phyloP scores from a whole-genome alignment of 2,797 vertebrate genomes.

The Simalia tracyae region DNA sequence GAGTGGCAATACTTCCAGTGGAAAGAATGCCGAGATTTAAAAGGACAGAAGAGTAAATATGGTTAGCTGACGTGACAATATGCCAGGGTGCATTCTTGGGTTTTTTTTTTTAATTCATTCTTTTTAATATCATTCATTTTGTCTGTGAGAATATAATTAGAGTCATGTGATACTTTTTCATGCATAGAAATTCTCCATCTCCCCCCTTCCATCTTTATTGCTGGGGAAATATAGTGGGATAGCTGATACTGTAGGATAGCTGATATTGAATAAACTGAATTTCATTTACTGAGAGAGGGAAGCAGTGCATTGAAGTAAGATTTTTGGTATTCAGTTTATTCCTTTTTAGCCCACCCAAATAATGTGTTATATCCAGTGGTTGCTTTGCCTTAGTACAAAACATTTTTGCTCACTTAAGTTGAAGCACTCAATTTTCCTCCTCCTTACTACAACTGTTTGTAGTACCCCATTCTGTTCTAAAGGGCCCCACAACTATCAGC shows the following conservation, averaged over 20 bases:
- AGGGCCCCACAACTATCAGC: not conserved
- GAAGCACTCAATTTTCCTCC: not conserved
- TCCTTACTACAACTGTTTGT: not conserved
- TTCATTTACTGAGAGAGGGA: not conserved
- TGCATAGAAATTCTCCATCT: not conserved
- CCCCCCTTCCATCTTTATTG: not conserved
- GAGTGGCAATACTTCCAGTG: conserved; percentile 31
- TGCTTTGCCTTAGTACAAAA: not conserved
- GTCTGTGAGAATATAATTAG: conserved; percentile 16
- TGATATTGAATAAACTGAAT: not conserved
- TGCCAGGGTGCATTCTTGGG: no score
- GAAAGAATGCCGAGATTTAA: conserved; percentile 27
- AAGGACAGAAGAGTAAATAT: conserved; percentile 42
- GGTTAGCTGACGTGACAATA: not conserved
- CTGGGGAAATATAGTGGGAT: not conserved
- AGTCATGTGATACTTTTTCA: not conserved
- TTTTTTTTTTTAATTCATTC: conserved; percentile 35
- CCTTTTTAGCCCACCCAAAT: not conserved
- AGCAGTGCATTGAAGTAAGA: not conserved
- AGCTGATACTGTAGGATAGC: not conserved
- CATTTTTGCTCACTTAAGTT: not conserved
- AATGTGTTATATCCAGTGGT: not conserved
- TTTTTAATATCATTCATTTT: conserved; percentile 18
- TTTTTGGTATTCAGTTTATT: not conserved
- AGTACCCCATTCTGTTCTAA: not conserved